Evolutionary conservation across 2,888 invertebrate species (phyloP).

Genomic region (Cephus nigrinus): DNA sequence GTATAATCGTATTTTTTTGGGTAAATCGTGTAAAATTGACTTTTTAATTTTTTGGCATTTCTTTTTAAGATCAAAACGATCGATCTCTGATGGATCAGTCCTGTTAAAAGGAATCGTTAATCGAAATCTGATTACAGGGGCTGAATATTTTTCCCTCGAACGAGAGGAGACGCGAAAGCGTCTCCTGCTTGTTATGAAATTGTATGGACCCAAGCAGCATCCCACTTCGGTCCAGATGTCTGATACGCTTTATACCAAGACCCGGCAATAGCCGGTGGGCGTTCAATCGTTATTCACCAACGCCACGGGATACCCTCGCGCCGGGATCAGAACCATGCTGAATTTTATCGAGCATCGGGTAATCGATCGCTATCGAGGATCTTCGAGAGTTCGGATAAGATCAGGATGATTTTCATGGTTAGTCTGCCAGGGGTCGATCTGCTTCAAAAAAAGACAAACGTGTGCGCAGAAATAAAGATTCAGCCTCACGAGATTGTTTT

Average conservation of each 20-base stretch:
- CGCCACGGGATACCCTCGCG: constrained; percentile 13
- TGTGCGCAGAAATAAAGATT: not conserved
- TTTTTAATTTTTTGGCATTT: no score
- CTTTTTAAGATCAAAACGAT: no score
- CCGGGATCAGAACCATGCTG: not conserved
- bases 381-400: not conserved
- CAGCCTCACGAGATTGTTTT: not conserved
- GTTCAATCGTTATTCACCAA: constrained; percentile 12
- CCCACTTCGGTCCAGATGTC: constrained; percentile 24
- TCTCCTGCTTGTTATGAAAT: constrained; percentile 24
- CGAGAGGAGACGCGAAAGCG: not conserved
- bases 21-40: no score
- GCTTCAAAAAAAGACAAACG: not conserved
- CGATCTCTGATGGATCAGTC: not conserved
- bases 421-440: not conserved
- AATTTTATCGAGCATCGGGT: not conserved
- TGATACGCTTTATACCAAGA: constrained; percentile 7
- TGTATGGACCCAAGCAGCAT: constrained; percentile 24
- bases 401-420: not conserved
- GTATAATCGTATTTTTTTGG: no score
- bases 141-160: constrained; percentile 5
- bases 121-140: constrained; percentile 36
- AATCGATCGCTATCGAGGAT: not conserved
- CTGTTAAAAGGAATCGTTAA: constrained; percentile 43
- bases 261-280: not conserved